Conservation (phyloP, 2,113 vertebrate species). For the Carassius gibelio region DNA sequence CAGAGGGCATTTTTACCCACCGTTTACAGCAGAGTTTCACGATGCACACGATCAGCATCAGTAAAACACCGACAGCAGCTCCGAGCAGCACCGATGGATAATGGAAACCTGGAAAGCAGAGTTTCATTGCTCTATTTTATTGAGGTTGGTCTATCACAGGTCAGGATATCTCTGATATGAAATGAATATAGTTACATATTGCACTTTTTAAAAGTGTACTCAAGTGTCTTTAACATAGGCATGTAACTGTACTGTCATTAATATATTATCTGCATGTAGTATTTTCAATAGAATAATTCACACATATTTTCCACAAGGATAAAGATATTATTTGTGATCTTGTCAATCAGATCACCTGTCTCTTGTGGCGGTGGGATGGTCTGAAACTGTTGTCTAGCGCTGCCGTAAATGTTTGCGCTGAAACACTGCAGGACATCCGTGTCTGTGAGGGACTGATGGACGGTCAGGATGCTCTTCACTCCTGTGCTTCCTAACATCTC, state of each 20-base stretch:
- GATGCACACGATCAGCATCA: constrained; percentile 1
- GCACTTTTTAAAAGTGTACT: no score
- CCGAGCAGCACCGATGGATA: background rate
- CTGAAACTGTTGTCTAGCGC: background rate
- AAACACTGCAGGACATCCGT: constrained; percentile 61
- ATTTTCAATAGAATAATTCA: background rate
- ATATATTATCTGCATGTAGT: no score
- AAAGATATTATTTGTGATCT: background rate
- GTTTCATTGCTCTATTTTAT: background rate
- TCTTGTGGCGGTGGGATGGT: background rate
- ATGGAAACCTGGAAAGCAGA: constrained; percentile 21
- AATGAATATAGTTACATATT: no score
- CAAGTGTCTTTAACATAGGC: no score
- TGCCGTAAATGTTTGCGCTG: constrained; percentile 59
- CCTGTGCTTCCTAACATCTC: constrained; percentile 27
- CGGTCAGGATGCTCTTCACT: constrained; percentile 57
- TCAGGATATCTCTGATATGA: background rate
- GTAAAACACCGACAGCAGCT: background rate
- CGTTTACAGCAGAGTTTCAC: background rate
- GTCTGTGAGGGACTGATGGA: constrained; percentile 41
- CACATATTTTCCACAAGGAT: background rate
- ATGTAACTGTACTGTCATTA: no score
- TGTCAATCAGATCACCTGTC: background rate
- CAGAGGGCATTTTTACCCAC: constrained; percentile 7
- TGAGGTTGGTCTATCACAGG: background rate